Base-by-base conservation (phyloP, 2,888 invertebrate species). In the Sesamia inferens region DNA sequence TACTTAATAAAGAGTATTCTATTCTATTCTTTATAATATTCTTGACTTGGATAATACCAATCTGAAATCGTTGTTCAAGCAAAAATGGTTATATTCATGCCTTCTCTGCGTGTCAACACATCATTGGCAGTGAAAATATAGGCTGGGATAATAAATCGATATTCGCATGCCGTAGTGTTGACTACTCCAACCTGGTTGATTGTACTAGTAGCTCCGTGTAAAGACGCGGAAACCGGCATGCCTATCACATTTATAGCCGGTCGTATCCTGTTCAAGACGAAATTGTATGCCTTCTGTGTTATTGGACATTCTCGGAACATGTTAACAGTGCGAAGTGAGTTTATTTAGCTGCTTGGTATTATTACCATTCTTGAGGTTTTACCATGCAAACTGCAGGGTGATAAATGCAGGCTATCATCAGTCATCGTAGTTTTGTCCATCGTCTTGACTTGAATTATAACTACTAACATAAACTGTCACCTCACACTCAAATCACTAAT, bases 161-260 rank as follows among this genome's bases (percentile, higher is more conserved):
- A 22, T 14, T 22, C 16, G 3, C 16, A 62, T 31, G 31, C 31
- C 31, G 22, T 63, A 22, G 22, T 48, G 22, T 16, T 51, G 5
- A 61, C 16, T n/a, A 42, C 55, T 48, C 0, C n/a, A 16, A 13
- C 44, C 55, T 11, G 5, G 78, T 57, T 70, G 51, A 78, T 16
- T 0, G 62, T 70, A 76, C 78, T 19, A 8, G 6, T 14, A 22
- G 57, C 44, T 57, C 42, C 4, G 67, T 22, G 51, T 68, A 59
- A 31, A 63, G 62, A 83, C 72, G 68, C 78, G 85, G 83, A 80
- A 84, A 68, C 68, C 61, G 65, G 54, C 57, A 70, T 72, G 73
- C 73, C 65, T 74, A 74, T 81, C 82, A 78, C 24, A 42, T 82
- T 80, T 72, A 85, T 71, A 62, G 75, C 5, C 72, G 55, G 63